A percentile compares a stretch with the other conserved stretches of the same genome.
Evolutionary conservation across 2,113 vertebrate species (phyloP).

Genomic region (Aspidoscelis tigris): DNA sequence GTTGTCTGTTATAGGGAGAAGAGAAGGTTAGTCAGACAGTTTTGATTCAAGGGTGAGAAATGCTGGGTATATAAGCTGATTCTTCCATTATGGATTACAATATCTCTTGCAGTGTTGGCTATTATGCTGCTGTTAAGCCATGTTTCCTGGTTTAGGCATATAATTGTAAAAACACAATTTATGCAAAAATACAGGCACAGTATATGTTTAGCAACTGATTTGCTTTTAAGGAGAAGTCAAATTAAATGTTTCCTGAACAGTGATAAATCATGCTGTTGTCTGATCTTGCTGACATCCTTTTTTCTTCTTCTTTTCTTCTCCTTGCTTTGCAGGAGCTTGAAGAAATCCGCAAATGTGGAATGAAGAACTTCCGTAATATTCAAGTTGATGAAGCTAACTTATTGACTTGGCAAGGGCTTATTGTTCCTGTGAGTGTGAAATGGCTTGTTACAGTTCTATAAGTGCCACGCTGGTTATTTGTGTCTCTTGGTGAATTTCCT

Average conservation of each 20-base stretch:
- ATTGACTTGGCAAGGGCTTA: conserved; percentile 99
- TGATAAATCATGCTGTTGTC: background rate
- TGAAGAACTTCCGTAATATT: conserved; percentile 99
- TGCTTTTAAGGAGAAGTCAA: background rate
- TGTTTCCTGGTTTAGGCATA: background rate
- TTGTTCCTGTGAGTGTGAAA: conserved; percentile 94
- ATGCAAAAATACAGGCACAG: background rate
- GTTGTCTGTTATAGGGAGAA: no score
- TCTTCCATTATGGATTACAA: no score
- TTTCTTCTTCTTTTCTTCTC: conserved; percentile 51
- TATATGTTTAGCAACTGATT: background rate
- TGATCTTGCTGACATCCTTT: conserved; percentile 23
- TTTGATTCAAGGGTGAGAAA: no score
- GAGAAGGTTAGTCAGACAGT: no score
- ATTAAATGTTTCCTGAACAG: background rate
- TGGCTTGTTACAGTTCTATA: conserved; percentile 2
- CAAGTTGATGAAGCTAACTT: conserved; percentile 99
- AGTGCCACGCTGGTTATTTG: conserved; percentile 20
- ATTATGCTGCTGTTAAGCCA: no score
- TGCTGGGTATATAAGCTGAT: no score
- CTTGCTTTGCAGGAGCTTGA: conserved; percentile 91
- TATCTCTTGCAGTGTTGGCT: no score
- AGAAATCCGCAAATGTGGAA: conserved; percentile 97
- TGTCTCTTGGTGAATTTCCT: conserved; percentile 18
- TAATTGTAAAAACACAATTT: no score